A percentile compares a stretch with the other conserved stretches of the same genome.
These are phyloP conservation scores for Triplophysa tibetana DNA, from an alignment of 2,113 vertebrate genomes.

Conservation along the genomic window DNA sequence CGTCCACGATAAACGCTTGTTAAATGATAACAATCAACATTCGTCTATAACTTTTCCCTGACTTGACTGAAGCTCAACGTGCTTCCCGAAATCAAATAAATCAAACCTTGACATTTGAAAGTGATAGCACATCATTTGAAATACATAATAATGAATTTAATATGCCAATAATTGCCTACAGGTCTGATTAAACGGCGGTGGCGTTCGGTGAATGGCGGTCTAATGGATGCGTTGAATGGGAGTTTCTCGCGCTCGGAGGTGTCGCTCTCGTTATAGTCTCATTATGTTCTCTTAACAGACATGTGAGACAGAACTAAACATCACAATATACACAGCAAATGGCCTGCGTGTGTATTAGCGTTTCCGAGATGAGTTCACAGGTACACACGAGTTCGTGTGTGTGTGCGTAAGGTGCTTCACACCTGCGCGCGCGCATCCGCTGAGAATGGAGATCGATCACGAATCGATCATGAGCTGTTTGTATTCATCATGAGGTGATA, in stretches of 20 bases:
- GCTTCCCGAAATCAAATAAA: too few relatives aligned
- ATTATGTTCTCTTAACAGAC: slow-evolving; percentile 39
- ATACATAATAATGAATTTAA: too few relatives aligned
- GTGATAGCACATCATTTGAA: too few relatives aligned
- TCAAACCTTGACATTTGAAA: too few relatives aligned
- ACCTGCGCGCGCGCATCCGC: slow-evolving; percentile 37
- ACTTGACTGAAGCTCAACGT: too few relatives aligned
- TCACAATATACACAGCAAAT: slow-evolving; percentile 52
- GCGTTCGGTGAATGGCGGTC: background rate
- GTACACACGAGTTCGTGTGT: slow-evolving; percentile 21
- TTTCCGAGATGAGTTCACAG: slow-evolving; percentile 37
- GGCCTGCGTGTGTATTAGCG: slow-evolving; percentile 32
- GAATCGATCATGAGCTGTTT: slow-evolving; percentile 74
- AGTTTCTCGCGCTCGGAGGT: background rate
- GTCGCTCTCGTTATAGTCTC: background rate
- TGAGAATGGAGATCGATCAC: slow-evolving; percentile 68
- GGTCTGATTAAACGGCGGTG: too few relatives aligned
- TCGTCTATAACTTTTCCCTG: too few relatives aligned
- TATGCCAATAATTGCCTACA: background rate
- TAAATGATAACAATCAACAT: too few relatives aligned
- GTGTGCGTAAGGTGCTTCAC: slow-evolving; percentile 61
- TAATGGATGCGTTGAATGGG: background rate
- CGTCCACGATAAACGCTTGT: too few relatives aligned
- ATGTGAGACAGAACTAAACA: slow-evolving; percentile 52
- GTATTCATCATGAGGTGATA: slow-evolving; percentile 74